Percentiles rank a stretch among this genome's conserved stretches.
phyloP scores from a whole-genome alignment of 2,113 vertebrate species.

The Saimiri boliviensis region DNA sequence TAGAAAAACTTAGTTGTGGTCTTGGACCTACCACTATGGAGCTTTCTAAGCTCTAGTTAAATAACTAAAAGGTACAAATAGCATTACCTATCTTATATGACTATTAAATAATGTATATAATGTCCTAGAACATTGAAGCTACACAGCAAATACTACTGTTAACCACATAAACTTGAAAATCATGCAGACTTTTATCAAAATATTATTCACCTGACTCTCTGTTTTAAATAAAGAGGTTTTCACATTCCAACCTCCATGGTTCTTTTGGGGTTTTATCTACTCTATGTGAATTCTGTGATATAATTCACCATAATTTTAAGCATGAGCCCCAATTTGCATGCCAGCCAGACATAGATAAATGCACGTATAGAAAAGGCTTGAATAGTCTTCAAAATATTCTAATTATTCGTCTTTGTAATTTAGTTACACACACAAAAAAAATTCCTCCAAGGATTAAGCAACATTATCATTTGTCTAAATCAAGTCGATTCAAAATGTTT shows the following conservation, averaged over 20 bases:
- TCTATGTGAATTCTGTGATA: neutral
- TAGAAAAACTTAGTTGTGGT: neutral
- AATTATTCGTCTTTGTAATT: slow-evolving; percentile 66
- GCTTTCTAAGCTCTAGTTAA: neutral
- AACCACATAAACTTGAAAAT: neutral
- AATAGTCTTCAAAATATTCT: slow-evolving; percentile 63
- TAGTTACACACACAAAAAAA: slow-evolving; percentile 49
- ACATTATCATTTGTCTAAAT: slow-evolving; percentile 57
- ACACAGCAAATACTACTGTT: neutral
- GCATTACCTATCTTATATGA: neutral
- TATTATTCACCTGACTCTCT: neutral
- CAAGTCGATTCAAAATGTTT: slow-evolving; percentile 43
- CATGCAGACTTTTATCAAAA: neutral
- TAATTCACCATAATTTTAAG: slow-evolving; percentile 40
- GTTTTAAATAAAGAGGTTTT: neutral
- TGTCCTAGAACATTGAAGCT: neutral
- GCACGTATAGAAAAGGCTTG: slow-evolving; percentile 60
- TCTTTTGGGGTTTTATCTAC: neutral
- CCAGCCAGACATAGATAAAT: slow-evolving; percentile 57
- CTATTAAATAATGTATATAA: neutral
- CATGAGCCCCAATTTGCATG: slow-evolving; percentile 55
- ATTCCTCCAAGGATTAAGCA: slow-evolving; percentile 41
- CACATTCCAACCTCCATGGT: neutral
- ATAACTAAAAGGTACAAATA: neutral
- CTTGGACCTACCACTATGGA: neutral